Conservation (phyloP, 2,113 vertebrate genomes). For the Dromas ardeola region DNA sequence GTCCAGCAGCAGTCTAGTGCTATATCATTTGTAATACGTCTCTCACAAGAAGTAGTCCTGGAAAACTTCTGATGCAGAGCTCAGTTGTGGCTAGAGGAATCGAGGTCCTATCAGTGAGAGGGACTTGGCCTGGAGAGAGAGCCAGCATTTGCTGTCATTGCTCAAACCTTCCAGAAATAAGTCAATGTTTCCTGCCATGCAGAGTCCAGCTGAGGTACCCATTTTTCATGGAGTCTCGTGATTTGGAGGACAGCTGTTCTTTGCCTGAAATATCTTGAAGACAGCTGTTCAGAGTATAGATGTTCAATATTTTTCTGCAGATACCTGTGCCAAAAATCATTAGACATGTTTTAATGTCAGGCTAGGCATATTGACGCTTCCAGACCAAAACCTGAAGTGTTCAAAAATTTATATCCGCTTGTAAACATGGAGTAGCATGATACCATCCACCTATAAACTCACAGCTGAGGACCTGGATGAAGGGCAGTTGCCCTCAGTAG, state of each 20-base stretch:
- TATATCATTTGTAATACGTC: background rate
- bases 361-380: background rate
- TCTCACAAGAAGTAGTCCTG: background rate
- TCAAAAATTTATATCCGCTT: background rate
- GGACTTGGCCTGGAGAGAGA: background rate
- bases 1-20: background rate
- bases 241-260: background rate
- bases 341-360: background rate
- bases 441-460: background rate
- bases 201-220: accelerated
- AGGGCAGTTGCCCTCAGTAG: background rate
- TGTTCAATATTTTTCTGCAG: background rate
- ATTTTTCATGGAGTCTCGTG: background rate
- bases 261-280: background rate
- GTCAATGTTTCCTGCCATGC: background rate
- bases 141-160: background rate
- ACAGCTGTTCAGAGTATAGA: background rate
- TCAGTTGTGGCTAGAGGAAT: background rate
- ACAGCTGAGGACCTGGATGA: background rate
- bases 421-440: background rate
- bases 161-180: background rate
- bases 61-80: background rate
- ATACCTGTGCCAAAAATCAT: background rate
- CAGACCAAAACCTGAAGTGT: background rate
- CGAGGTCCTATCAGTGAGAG: accelerated